A percentile compares a stretch with the other conserved stretches of the same genome.
Conservation (phyloP, 2,888 invertebrate genomes). For the Hydraecia micacea region DNA sequence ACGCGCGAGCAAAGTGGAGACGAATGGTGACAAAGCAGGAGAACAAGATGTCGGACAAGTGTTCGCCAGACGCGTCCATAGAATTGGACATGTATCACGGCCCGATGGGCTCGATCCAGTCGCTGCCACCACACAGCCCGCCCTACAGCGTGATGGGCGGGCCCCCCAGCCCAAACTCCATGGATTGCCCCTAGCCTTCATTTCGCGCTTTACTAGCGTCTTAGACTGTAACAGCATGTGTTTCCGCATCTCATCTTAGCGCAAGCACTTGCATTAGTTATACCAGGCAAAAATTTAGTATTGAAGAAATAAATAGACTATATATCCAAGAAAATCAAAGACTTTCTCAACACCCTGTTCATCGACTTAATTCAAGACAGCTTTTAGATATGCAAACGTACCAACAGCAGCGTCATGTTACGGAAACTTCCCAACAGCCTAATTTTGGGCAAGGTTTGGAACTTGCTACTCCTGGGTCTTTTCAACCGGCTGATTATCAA, state of each 20-base stretch:
- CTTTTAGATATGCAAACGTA: not conserved
- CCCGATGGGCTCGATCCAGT: conserved; percentile 92
- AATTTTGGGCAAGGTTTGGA: not conserved
- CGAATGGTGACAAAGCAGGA: conserved; percentile 96
- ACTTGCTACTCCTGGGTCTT: not conserved
- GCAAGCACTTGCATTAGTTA: conserved; percentile 23
- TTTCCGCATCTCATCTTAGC: conserved; percentile 58
- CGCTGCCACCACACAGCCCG: conserved; percentile 93
- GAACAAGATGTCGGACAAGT: conserved; percentile 93
- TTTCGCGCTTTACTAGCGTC: conserved; percentile 87
- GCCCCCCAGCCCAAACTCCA: conserved; percentile 92
- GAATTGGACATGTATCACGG: conserved; percentile 92
- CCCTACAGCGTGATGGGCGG: conserved; percentile 92
- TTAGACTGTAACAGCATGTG: conserved; percentile 60
- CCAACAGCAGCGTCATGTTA: not conserved
- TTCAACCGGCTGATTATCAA: not conserved
- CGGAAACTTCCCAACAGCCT: not conserved
- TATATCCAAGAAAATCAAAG: not conserved
- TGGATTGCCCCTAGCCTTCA: conserved; percentile 93
- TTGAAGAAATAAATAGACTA: conserved; percentile 9
- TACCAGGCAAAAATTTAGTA: not conserved
- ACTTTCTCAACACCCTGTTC: conserved; percentile 4
- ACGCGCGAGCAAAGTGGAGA: conserved; percentile 98
- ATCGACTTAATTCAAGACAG: not conserved
- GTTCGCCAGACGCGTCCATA: conserved; percentile 91